These are phyloP conservation scores for Triplophysa yarkandensis DNA, from an alignment of 2,797 vertebrate genomes.

Conservation along the genomic window DNA sequence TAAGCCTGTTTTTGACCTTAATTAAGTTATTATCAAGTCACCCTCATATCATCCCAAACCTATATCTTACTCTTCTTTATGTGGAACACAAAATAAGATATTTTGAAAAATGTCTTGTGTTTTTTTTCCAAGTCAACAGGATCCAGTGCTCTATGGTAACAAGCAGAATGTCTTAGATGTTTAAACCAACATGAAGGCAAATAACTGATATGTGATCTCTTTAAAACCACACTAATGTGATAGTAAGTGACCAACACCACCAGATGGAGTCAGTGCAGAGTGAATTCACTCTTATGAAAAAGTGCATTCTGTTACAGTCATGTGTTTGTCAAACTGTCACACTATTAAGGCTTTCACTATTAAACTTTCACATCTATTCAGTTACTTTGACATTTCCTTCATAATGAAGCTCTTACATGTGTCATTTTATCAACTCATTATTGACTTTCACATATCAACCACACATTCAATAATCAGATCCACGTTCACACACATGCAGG, in stretches of 20 bases:
- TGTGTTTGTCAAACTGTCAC: neutral
- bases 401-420: neutral
- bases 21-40: neutral
- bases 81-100: neutral
- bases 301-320: neutral
- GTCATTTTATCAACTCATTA: neutral
- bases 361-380: too few species aligned
- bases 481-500: neutral
- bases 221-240: neutral
- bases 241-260: neutral
- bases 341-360: neutral
- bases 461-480: neutral
- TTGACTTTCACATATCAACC: neutral
- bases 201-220: neutral
- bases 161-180: too few species aligned
- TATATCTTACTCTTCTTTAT: neutral
- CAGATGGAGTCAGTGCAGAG: neutral
- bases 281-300: neutral
- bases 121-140: too few species aligned
- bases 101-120: too few species aligned
- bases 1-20: too few species aligned
- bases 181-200: neutral
- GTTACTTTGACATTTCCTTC: neutral
- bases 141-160: too few species aligned
- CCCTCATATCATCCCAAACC: neutral